These are phyloP conservation scores for Lithobius niger DNA, from an alignment of 1,140 invertebrate species.

Conservation along the genomic window DNA sequence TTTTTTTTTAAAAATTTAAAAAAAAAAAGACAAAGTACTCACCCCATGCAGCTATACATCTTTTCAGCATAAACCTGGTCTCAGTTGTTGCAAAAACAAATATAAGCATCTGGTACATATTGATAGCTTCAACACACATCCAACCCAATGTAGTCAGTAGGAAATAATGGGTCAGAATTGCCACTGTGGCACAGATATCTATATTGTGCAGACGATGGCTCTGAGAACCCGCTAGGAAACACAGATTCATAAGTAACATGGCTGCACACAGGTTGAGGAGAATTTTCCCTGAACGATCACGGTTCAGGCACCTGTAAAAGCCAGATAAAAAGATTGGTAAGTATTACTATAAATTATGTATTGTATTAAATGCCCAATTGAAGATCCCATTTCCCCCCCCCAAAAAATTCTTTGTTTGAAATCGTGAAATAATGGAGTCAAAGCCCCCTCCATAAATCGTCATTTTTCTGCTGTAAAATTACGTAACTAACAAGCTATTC, in stretches of 20 bases:
- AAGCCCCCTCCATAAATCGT: too few relatives aligned
- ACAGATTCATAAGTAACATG: constrained; percentile 35
- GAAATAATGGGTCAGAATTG: constrained; percentile 37
- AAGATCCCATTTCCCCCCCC: too few relatives aligned
- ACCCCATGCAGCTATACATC: constrained; percentile 41
- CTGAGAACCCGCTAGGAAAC: constrained; percentile 32
- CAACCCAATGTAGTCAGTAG: constrained; percentile 36
- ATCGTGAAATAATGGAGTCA: too few relatives aligned
- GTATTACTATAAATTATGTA: not conserved
- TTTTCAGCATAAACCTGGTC: constrained; percentile 37
- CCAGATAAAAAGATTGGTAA: not conserved
- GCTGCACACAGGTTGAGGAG: constrained; percentile 39
- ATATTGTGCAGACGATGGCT: constrained; percentile 10
- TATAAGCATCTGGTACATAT: constrained; percentile 42
- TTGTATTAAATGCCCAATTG: too few relatives aligned
- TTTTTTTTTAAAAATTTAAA: too few relatives aligned
- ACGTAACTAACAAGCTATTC: too few relatives aligned
- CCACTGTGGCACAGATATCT: constrained; percentile 26
- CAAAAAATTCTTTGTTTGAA: too few relatives aligned
- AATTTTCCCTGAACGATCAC: constrained; percentile 40
- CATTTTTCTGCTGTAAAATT: too few relatives aligned
- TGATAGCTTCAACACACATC: constrained; percentile 41
- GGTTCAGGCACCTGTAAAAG: constrained; percentile 33
- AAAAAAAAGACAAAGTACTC: constrained; percentile 22
- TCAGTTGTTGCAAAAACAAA: constrained; percentile 39